These are phyloP conservation scores for Zosterops hypoxanthus DNA, from an alignment of 2,113 vertebrate species.

Conservation along the genomic window DNA sequence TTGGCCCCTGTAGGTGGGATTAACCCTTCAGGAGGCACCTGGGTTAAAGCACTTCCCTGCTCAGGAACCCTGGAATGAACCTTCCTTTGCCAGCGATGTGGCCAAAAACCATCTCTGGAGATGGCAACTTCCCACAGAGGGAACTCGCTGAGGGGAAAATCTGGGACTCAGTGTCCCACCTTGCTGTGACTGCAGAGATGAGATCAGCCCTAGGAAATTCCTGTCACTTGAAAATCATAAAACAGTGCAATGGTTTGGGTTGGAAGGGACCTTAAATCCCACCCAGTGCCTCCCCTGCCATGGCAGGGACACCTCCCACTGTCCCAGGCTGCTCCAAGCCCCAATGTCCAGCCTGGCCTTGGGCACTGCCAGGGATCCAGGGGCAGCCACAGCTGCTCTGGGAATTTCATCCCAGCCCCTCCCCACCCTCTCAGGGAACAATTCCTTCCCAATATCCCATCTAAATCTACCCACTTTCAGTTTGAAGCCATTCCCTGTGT, in stretches of 20 bases:
- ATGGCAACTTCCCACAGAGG: rapidly evolving
- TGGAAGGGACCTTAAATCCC: rapidly evolving
- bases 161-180: rapidly evolving
- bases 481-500: not conserved
- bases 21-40: rapidly evolving
- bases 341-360: not conserved
- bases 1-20: not conserved
- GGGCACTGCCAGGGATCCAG: not conserved
- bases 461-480: rapidly evolving
- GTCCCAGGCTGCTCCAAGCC: not conserved
- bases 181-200: not conserved
- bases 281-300: not conserved
- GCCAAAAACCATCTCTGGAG: not conserved
- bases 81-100: not conserved
- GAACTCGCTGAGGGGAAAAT: rapidly evolving
- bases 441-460: not conserved
- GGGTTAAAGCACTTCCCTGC: not conserved
- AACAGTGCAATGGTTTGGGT: rapidly evolving
- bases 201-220: not conserved
- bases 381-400: not conserved
- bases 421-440: not conserved
- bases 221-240: not conserved
- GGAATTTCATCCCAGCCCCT: not conserved
- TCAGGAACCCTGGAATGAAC: rapidly evolving
- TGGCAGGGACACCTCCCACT: not conserved